Percentiles rank a stretch among this genome's conserved stretches.
phyloP scores from a whole-genome alignment of 2,888 invertebrate genomes.

The Agrotis clavis region DNA sequence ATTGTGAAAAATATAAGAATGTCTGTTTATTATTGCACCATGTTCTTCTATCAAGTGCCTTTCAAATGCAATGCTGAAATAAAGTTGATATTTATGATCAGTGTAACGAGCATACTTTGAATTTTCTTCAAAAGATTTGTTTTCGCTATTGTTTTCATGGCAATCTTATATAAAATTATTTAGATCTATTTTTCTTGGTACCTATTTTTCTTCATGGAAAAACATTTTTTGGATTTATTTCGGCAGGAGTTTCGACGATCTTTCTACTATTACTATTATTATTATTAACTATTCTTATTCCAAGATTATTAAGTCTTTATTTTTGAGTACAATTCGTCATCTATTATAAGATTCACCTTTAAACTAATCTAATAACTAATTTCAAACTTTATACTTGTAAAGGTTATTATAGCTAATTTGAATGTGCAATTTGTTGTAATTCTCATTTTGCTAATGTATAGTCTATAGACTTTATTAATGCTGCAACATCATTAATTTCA shows the following conservation, averaged over 20 bases:
- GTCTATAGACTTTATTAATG: too few species aligned
- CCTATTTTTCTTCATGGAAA: not conserved
- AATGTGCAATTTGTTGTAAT: too few species aligned
- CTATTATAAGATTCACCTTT: too few species aligned
- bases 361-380: too few species aligned
- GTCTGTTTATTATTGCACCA: constrained; percentile 17
- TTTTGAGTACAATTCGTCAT: not conserved
- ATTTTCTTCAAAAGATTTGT: constrained; percentile 13
- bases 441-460: too few species aligned
- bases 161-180: not conserved
- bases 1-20: constrained; percentile 11
- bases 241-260: not conserved
- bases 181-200: too few species aligned
- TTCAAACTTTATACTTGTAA: too few species aligned
- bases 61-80: constrained; percentile 40
- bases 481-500: too few species aligned
- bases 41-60: constrained; percentile 10
- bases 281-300: not conserved
- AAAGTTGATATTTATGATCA: constrained; percentile 31
- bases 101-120: constrained; percentile 6
- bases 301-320: not conserved
- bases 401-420: too few species aligned
- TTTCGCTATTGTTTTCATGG: not conserved
- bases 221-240: not conserved
- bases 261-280: too few species aligned